Percentiles rank a stretch among this genome's conserved stretches.
phyloP scores from a whole-genome alignment of 2,113 vertebrate species.

The Paratilapia polleni region DNA sequence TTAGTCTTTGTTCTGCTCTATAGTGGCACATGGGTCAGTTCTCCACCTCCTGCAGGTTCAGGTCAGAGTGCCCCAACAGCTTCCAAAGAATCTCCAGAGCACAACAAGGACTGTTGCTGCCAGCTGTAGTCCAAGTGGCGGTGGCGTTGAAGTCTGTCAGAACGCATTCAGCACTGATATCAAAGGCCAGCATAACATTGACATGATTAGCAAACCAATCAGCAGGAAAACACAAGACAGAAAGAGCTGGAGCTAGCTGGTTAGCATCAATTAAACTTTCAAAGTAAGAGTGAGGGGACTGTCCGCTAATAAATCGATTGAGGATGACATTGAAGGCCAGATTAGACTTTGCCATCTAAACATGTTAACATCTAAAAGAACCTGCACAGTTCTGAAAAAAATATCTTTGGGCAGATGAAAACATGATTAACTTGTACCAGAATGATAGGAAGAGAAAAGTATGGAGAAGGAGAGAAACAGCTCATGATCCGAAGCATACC shows the following conservation, averaged over 20 bases:
- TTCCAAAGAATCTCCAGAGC: neutral
- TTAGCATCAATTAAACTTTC: neutral
- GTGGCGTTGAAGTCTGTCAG: neutral
- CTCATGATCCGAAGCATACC: neutral
- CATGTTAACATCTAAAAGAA: neutral
- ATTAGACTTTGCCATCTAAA: neutral
- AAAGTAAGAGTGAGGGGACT: neutral
- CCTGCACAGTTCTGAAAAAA: neutral
- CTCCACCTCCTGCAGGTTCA: neutral
- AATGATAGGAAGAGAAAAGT: neutral
- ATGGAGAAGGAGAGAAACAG: neutral
- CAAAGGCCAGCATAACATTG: neutral
- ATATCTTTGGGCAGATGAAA: neutral
- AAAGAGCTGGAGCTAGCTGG: neutral
- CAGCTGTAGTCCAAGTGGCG: neutral
- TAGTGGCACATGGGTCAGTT: neutral
- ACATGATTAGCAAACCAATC: neutral
- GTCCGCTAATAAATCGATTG: neutral
- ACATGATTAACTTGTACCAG: neutral
- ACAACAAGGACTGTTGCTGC: neutral
- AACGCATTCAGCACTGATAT: neutral
- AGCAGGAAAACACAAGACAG: neutral
- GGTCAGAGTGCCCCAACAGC: neutral
- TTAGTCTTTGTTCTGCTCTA: neutral
- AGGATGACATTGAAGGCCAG: neutral